Conservation (phyloP, 2,113 vertebrate genomes). For the Catharus bicknelli region DNA sequence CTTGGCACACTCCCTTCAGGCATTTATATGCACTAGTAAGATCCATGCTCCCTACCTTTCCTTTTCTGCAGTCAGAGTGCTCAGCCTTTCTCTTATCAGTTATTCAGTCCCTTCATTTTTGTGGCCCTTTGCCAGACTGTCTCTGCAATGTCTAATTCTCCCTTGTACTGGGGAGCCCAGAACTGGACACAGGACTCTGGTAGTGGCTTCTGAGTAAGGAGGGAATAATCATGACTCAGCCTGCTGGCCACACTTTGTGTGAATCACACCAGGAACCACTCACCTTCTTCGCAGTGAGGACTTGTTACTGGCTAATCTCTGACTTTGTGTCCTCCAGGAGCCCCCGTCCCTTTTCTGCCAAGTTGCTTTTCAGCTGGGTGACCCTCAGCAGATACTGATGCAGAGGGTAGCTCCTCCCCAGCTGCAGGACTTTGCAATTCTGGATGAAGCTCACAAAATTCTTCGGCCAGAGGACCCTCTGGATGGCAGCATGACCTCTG, state of each 20-base stretch:
- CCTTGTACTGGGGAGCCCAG: not conserved
- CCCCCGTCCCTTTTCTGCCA: not conserved
- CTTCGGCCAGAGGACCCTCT: not conserved
- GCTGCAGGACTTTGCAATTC: not conserved
- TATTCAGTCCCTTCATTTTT: not conserved
- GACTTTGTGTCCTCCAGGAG: not conserved
- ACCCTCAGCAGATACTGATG: rapidly evolving
- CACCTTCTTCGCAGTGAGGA: not conserved
- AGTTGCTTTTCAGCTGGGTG: not conserved
- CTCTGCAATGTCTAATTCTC: not conserved
- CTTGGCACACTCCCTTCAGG: not conserved
- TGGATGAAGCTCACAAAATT: not conserved
- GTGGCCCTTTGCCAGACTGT: not conserved
- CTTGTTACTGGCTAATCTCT: not conserved
- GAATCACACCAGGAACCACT: not conserved
- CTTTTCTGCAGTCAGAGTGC: not conserved
- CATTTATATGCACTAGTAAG: not conserved
- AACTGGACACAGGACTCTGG: not conserved
- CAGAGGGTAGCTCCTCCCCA: not conserved
- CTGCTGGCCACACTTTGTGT: not conserved
- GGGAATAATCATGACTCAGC: not conserved
- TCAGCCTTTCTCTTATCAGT: not conserved
- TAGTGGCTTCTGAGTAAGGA: not conserved
- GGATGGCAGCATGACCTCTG: not conserved
- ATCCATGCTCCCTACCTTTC: not conserved